Conservation (phyloP, 2,113 vertebrate species). For the Microtus pennsylvanicus region DNA sequence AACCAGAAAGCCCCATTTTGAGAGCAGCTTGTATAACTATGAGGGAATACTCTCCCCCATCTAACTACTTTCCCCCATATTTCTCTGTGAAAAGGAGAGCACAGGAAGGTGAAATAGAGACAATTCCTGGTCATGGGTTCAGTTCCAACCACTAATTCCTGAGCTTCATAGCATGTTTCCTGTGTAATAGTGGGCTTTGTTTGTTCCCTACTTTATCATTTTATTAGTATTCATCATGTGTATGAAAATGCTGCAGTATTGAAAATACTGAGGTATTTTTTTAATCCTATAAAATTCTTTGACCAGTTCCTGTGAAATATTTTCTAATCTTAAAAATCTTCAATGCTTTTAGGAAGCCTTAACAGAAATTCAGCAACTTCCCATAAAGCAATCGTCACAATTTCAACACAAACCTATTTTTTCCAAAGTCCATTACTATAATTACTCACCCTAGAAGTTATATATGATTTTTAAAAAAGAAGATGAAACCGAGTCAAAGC, state of each 20-base stretch:
- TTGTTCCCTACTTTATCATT: background rate
- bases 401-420: background rate
- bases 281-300: background rate
- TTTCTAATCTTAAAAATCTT: background rate
- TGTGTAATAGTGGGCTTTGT: background rate
- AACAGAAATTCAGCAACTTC: slow-evolving; percentile 9
- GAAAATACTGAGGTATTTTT: slow-evolving; percentile 27
- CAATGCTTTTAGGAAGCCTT: background rate
- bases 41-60: background rate
- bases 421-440: slow-evolving; percentile 35
- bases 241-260: background rate
- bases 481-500: background rate
- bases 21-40: background rate
- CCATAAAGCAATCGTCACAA: background rate
- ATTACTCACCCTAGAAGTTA: slow-evolving; percentile 26
- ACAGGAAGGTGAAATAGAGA: background rate
- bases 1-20: background rate
- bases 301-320: background rate
- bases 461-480: background rate
- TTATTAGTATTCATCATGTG: background rate
- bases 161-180: background rate
- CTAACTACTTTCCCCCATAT: background rate
- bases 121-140: background rate
- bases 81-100: background rate
- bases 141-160: background rate